Evolutionary conservation across 2,888 invertebrate genomes (phyloP).

Genomic region (Meta bourneti): DNA sequence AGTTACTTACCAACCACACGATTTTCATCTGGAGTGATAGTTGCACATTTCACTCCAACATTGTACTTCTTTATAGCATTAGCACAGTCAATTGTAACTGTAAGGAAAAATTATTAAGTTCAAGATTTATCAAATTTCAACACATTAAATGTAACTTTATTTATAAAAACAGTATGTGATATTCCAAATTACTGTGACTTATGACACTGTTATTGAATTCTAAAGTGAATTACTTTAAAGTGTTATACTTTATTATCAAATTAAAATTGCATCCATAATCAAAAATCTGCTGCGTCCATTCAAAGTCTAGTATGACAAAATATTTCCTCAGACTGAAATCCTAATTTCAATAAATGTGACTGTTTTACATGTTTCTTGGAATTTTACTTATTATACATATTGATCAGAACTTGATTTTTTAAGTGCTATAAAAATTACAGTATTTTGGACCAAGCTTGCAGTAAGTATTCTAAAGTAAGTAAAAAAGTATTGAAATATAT

Average conservation of each 20-base stretch:
- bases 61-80: constrained; percentile 97
- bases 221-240: no score
- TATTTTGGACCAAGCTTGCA: no score
- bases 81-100: constrained; percentile 96
- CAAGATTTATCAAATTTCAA: not conserved
- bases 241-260: no score
- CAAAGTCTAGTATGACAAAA: not conserved
- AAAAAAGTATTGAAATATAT: not conserved
- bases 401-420: no score
- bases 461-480: not conserved
- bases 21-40: constrained; percentile 98
- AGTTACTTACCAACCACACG: constrained; percentile 86
- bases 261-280: no score
- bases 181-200: no score
- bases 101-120: not conserved
- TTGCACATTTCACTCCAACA: constrained; percentile 98
- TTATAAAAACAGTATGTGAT: no score
- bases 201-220: no score
- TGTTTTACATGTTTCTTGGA: not conserved
- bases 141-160: no score
- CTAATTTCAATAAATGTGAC: not conserved
- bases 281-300: no score
- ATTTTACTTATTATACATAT: not conserved
- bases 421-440: no score
- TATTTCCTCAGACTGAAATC: not conserved